These are phyloP conservation scores for Lepidostoma basale DNA, from an alignment of 1,140 invertebrate genomes.

Conservation along the genomic window DNA sequence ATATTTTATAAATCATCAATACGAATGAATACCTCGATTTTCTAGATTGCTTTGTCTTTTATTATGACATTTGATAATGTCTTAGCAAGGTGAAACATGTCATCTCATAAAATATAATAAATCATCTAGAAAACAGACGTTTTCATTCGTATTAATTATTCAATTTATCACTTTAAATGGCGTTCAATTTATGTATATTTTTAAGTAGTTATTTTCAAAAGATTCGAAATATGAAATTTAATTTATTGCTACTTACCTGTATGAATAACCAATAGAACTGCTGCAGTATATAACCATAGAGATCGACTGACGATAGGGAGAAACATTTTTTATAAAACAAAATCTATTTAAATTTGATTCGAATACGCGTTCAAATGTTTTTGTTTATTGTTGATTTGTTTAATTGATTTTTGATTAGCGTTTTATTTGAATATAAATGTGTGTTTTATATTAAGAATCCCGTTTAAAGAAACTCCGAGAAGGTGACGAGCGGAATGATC, in stretches of 20 bases:
- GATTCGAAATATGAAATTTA: too few species aligned
- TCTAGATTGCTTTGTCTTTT: too few species aligned
- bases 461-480: background rate
- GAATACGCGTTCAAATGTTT: background rate
- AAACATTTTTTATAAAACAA: constrained; percentile 6
- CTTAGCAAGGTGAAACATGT: background rate
- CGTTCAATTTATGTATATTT: too few species aligned
- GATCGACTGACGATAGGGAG: background rate
- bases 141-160: too few species aligned
- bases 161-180: too few species aligned
- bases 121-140: too few species aligned
- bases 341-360: background rate
- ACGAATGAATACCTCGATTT: too few species aligned
- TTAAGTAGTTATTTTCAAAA: too few species aligned
- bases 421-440: background rate
- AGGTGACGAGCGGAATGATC: background rate
- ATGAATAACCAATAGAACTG: background rate
- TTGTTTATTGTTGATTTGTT: background rate
- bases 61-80: too few species aligned
- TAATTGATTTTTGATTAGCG: too few species aligned
- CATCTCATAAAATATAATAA: background rate
- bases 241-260: constrained; percentile 1
- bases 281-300: background rate
- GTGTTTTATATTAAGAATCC: background rate
- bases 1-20: too few species aligned